phyloP scores from a whole-genome alignment of 2,797 vertebrate species.

The Leptoclinus maculatus region DNA sequence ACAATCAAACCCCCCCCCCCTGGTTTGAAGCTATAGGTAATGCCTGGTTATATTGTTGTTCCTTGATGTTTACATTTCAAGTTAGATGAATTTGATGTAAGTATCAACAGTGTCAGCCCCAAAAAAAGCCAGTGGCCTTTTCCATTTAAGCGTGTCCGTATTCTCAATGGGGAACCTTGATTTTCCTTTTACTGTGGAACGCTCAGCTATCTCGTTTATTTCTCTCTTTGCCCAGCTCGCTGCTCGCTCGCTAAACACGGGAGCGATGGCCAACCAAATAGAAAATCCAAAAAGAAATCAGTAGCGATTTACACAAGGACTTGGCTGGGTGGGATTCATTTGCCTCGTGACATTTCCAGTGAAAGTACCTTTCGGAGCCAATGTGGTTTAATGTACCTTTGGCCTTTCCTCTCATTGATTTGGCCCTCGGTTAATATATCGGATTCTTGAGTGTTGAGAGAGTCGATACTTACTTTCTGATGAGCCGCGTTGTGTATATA shows the following conservation, averaged over 20 bases:
- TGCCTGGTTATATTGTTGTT: background rate
- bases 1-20: too few species aligned
- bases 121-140: conserved; percentile 38
- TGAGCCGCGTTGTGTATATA: conserved; percentile 72
- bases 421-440: conserved; percentile 78
- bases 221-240: conserved; percentile 37
- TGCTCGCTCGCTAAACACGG: conserved; percentile 56
- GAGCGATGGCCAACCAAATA: conserved; percentile 57
- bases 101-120: conserved; percentile 10
- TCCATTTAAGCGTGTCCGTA: conserved; percentile 39
- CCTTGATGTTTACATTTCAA: conserved; percentile 1
- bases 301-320: conserved; percentile 67
- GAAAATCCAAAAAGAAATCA: conserved; percentile 74
- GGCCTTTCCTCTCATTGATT: conserved; percentile 80
- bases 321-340: conserved; percentile 73
- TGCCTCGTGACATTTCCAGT: conserved; percentile 81
- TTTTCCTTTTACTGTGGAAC: conserved; percentile 37
- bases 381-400: conserved; percentile 79
- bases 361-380: conserved; percentile 70
- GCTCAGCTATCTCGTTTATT: conserved; percentile 50
- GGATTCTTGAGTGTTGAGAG: conserved; percentile 66
- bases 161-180: conserved; percentile 43
- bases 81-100: background rate
- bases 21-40: background rate
- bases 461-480: conserved; percentile 76